phyloP scores from a whole-genome alignment of 2,888 invertebrate species.

The Diaperis boleti region DNA sequence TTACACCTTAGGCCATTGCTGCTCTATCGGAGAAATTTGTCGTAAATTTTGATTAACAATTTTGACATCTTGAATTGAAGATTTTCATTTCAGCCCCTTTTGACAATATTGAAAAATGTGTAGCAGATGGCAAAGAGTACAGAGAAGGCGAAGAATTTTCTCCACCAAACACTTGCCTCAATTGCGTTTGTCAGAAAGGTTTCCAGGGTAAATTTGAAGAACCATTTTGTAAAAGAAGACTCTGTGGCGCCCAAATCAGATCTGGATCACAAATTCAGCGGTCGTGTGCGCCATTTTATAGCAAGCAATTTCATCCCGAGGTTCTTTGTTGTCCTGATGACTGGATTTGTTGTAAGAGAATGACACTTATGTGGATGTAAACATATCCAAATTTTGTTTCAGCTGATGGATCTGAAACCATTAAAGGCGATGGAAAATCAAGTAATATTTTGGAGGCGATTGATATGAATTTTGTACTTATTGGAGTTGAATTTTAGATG shows the following conservation, averaged over 20 bases:
- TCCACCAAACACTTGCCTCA: slow-evolving; percentile 37
- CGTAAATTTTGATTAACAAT: slow-evolving; percentile 2
- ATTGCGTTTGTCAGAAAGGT: slow-evolving; percentile 44
- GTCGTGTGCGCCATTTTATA: slow-evolving; percentile 41
- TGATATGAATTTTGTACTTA: no score
- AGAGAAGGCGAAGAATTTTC: slow-evolving; percentile 42
- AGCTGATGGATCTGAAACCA: slow-evolving; percentile 15
- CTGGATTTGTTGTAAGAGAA: slow-evolving; percentile 35
- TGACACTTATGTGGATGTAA: not conserved
- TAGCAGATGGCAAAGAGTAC: slow-evolving; percentile 38
- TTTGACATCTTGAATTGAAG: not conserved
- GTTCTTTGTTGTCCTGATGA: slow-evolving; percentile 39
- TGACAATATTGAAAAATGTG: slow-evolving; percentile 37
- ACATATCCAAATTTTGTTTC: not conserved
- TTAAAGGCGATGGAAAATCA: slow-evolving; percentile 16
- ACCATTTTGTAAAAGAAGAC: slow-evolving; percentile 30
- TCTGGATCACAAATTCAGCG: not conserved
- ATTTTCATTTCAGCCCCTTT: slow-evolving; percentile 32
- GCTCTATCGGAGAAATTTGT: slow-evolving; percentile 26
- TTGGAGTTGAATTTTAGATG: not conserved
- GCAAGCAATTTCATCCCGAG: not conserved
- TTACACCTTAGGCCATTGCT: slow-evolving; percentile 26
- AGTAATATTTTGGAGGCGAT: not conserved
- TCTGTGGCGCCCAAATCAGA: slow-evolving; percentile 38
- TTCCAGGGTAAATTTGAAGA: slow-evolving; percentile 40